Percentiles rank a stretch among this genome's conserved stretches.
Evolutionary conservation across 2,113 vertebrate species (phyloP).

Genomic region (Ranitomeya imitator): DNA sequence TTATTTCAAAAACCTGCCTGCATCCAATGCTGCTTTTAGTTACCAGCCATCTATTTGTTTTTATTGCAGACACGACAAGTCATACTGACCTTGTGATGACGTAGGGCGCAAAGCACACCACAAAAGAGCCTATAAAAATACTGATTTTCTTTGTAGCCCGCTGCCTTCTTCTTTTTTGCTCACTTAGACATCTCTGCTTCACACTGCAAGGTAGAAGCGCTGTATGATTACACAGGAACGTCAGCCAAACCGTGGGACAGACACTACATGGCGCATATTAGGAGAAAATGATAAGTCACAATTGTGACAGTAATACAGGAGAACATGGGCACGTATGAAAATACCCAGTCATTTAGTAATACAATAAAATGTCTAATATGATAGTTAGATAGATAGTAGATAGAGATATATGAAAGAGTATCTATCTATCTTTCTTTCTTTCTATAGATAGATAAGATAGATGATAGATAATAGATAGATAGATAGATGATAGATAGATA

Average conservation of each 20-base stretch:
- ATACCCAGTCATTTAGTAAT: no score
- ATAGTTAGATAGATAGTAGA: conserved; percentile 14
- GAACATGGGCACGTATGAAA: no score
- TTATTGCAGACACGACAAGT: neutral
- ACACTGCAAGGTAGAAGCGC: conserved; percentile 70
- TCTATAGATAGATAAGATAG: no score
- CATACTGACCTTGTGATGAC: conserved; percentile 78
- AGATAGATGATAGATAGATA: conserved; percentile 12
- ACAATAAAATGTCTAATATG: neutral
- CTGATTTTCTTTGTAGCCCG: conserved; percentile 78
- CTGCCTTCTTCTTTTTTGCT: conserved; percentile 75
- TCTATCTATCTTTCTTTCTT: no score
- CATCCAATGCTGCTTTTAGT: neutral
- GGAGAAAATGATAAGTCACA: neutral
- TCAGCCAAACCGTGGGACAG: neutral
- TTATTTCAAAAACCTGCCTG: no score
- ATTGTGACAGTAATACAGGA: neutral
- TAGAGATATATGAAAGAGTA: no score
- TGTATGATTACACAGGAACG: conserved; percentile 17
- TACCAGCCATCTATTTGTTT: neutral
- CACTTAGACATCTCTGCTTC: conserved; percentile 76
- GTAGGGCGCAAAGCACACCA: conserved; percentile 80
- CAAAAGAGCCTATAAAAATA: conserved; percentile 81
- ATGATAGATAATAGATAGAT: no score
- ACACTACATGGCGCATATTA: no score